A percentile compares a stretch with the other conserved stretches of the same genome.
phyloP scores from a whole-genome alignment of 1,140 invertebrate species.

The Bombyx mandarina region DNA sequence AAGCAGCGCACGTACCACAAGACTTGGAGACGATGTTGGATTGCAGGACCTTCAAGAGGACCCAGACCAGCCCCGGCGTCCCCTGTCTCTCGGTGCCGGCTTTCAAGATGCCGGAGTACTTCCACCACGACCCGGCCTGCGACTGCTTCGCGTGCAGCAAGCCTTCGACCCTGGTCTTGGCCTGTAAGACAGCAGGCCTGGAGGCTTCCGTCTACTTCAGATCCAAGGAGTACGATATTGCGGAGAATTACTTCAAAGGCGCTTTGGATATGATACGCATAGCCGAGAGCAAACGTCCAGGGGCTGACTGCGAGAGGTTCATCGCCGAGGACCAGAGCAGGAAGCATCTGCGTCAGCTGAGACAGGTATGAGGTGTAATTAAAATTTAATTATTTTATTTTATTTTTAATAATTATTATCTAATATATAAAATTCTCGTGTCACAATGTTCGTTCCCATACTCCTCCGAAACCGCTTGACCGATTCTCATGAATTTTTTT shows the following conservation, averaged over 20 bases:
- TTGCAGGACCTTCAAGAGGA: conserved; percentile 19
- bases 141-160: conserved; percentile 31
- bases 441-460: too few relatives aligned
- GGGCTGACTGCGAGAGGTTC: conserved; percentile 19
- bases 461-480: too few relatives aligned
- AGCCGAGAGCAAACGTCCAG: conserved; percentile 22
- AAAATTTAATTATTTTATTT: too few relatives aligned
- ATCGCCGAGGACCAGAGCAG: conserved; percentile 19
- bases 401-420: too few relatives aligned
- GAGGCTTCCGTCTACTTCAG: conserved; percentile 45
- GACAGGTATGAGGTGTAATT: neutral
- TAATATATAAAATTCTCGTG: too few relatives aligned
- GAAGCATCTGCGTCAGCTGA: conserved; percentile 17
- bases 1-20: conserved; percentile 18
- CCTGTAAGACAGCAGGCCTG: conserved; percentile 19
- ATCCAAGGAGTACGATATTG: conserved; percentile 34
- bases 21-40: conserved; percentile 40
- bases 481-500: too few relatives aligned
- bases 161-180: conserved; percentile 20
- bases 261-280: conserved; percentile 19
- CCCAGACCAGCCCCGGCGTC: conserved; percentile 18
- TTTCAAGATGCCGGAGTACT: conserved; percentile 30
- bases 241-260: conserved; percentile 44
- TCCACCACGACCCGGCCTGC: conserved; percentile 27
- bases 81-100: conserved; percentile 16